Base-by-base conservation (phyloP, 2,113 vertebrate genomes). In the Tamias sibiricus region DNA sequence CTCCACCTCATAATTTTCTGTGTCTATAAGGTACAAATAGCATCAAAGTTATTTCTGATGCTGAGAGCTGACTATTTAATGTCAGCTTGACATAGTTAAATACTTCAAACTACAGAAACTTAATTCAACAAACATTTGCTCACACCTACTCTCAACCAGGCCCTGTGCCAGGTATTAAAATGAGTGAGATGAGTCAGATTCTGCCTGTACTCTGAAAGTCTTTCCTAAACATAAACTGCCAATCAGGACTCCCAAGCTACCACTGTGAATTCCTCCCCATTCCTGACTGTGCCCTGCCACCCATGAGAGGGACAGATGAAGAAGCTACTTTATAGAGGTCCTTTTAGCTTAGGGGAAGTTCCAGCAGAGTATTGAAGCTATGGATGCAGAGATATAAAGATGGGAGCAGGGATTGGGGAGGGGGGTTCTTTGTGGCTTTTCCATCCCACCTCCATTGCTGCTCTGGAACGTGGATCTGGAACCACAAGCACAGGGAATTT, bases 71-170 rank as follows among this genome's bases (percentile, higher is more conserved):
- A 87, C 84, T 97, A 91, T 57, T 93, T 92, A 95, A 94, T 85
- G 76, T 95, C 37, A 91, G 44, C 57, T 62, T 97, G 75, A 93
- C 66, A 87, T 28, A 94, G 59, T 87, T 68, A 92, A 97, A 97
- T 87, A 87, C 87, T 82, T 92, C 71, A 77, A 97, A 87, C 90
- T 96, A 95, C 59, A 97, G 80, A 97, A 97, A 98, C 57, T 95
- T 97, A 95, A 94, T 91, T 86, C 96, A 95, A 95, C 93, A 97
- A 97, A 97, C 94, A 96, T 94, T 93, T 80, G 94, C 76, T 97
- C 87, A 97, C 94, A 92, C 52, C 92, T 95, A 84, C 92, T 93
- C 96, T 92, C 75, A 52, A 57, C 77, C 52, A 89, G 95, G 81
- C 79, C 44, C 13, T 72, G 40, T 64, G 96, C 96, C 95, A 95